phyloP scores from a whole-genome alignment of 2,113 vertebrate species.

The Rhabdornis inornatus region DNA sequence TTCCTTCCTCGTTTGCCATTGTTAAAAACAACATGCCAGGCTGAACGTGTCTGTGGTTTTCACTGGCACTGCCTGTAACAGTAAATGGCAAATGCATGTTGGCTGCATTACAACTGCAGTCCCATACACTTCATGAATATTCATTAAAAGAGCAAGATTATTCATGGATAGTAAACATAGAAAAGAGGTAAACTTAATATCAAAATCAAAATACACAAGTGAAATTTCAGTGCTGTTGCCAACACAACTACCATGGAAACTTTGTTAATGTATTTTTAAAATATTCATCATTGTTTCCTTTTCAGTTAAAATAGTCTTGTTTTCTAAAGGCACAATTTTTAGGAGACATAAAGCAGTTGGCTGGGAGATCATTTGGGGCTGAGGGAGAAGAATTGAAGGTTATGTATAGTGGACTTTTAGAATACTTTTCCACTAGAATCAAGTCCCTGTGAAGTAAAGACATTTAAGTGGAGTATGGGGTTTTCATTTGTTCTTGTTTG shows the following conservation, averaged over 20 bases:
- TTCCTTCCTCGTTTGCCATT: background rate
- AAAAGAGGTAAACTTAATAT: background rate
- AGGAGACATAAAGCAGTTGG: background rate
- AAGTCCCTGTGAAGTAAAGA: background rate
- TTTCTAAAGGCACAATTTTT: background rate
- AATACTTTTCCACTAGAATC: background rate
- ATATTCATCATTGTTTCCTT: background rate
- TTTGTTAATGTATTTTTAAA: background rate
- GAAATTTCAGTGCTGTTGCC: background rate
- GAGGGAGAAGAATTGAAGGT: background rate
- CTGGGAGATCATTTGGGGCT: background rate
- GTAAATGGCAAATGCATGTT: background rate
- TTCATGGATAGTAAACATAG: background rate
- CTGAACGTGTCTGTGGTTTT: background rate
- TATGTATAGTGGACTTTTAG: slow-evolving; percentile 29
- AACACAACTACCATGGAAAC: background rate
- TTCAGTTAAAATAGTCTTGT: background rate
- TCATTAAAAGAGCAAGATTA: background rate
- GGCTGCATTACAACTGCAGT: background rate
- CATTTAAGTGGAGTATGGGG: background rate
- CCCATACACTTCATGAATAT: background rate
- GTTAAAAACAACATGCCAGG: background rate
- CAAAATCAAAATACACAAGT: background rate
- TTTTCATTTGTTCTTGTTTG: background rate
- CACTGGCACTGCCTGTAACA: background rate